Conservation (phyloP, 2,797 vertebrate genomes). For the Limosa lapponica region DNA sequence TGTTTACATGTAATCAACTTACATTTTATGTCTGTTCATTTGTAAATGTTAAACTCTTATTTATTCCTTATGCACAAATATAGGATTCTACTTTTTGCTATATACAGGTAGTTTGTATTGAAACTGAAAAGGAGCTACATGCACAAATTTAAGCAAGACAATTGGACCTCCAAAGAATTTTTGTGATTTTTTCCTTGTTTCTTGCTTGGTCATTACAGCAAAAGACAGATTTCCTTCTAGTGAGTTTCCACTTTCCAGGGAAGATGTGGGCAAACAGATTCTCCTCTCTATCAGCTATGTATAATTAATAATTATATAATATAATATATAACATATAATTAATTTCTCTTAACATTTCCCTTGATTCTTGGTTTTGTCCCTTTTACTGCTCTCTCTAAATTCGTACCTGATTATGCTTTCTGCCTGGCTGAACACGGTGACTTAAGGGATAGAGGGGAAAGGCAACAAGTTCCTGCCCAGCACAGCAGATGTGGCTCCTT, state of each 20-base stretch:
- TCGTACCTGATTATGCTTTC: neutral
- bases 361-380: neutral
- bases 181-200: neutral
- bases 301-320: no score
- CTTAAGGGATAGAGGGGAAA: neutral
- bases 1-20: neutral
- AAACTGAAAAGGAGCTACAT: neutral
- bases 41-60: neutral
- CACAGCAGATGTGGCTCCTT: accelerated
- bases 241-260: neutral
- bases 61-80: neutral
- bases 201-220: neutral
- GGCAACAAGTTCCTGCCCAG: neutral
- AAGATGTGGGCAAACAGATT: neutral
- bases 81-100: neutral
- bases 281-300: neutral
- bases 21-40: neutral
- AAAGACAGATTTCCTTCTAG: neutral
- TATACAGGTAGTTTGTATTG: neutral
- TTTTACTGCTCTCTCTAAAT: neutral
- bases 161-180: neutral
- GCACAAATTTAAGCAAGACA: neutral
- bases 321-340: no score
- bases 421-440: neutral
- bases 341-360: neutral